A percentile compares a stretch with the other conserved stretches of the same genome.
These are phyloP conservation scores for Pollachius pollachius DNA, from an alignment of 2,113 vertebrate genomes.

Conservation along the genomic window DNA sequence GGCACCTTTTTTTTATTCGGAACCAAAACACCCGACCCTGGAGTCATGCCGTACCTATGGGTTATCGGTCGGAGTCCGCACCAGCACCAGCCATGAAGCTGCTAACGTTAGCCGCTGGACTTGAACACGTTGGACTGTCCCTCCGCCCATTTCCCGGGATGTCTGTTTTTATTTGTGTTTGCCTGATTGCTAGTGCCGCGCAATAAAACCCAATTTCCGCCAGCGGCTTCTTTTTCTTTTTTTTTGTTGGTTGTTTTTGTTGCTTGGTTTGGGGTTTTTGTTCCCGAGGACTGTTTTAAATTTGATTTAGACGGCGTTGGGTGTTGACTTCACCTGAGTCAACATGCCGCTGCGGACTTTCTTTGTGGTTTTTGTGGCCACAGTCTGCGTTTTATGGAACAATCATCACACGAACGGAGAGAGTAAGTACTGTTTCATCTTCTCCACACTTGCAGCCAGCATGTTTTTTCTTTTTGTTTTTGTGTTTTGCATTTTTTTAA, in stretches of 20 bases:
- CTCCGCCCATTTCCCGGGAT: slow-evolving; percentile 76
- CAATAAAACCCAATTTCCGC: slow-evolving; percentile 59
- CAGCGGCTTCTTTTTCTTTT: slow-evolving; percentile 4
- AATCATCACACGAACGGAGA: slow-evolving; percentile 67
- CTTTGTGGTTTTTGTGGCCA: slow-evolving; percentile 55
- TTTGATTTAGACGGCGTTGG: slow-evolving; percentile 25
- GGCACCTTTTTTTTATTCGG: too few relatives aligned
- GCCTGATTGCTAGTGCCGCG: slow-evolving; percentile 48
- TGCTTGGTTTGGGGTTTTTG: slow-evolving; percentile 13
- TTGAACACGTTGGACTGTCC: slow-evolving; percentile 73
- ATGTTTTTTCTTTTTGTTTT: background rate
- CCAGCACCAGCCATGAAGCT: background rate
- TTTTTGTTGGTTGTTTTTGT: background rate
- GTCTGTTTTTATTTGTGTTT: slow-evolving; percentile 67
- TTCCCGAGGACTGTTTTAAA: slow-evolving; percentile 32
- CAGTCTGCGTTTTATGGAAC: slow-evolving; percentile 57
- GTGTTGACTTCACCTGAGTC: slow-evolving; percentile 34
- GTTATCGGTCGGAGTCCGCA: background rate
- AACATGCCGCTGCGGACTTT: slow-evolving; percentile 70
- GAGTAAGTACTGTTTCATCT: slow-evolving; percentile 61
- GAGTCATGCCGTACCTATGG: background rate
- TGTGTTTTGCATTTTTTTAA: background rate
- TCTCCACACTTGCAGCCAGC: background rate
- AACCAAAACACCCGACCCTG: background rate
- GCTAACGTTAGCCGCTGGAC: slow-evolving; percentile 30